Percentiles rank a stretch among this genome's conserved stretches.
Evolutionary conservation across 2,113 vertebrate genomes (phyloP).

Genomic region (Climacteris rufus): DNA sequence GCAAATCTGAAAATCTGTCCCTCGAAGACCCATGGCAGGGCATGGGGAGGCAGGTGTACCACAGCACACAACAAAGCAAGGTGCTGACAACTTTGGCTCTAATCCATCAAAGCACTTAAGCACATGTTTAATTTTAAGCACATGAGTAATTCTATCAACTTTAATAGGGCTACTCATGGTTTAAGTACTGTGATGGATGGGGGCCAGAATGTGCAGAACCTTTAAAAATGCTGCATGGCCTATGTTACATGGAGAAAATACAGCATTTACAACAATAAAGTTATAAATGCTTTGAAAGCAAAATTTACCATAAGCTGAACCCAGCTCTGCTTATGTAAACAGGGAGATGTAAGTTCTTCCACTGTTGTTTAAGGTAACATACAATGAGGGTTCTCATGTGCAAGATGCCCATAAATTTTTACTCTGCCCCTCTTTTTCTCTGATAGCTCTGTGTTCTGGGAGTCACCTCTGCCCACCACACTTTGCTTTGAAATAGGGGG

Average conservation of each 20-base stretch:
- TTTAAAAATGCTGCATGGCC: conserved; percentile 27
- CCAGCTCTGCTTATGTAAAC: background rate
- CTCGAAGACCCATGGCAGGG: background rate
- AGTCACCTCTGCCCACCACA: background rate
- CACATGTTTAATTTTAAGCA: conserved; percentile 67
- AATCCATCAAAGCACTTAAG: conserved; percentile 62
- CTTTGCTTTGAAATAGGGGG: background rate
- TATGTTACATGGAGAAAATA: background rate
- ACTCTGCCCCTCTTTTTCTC: background rate
- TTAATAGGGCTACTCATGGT: conserved; percentile 60
- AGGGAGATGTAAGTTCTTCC: background rate
- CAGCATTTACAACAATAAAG: background rate
- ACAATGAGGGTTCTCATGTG: background rate
- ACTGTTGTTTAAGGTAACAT: background rate
- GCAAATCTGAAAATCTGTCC: background rate
- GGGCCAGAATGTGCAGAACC: background rate
- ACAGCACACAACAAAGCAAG: conserved; percentile 39
- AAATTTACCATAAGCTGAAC: background rate
- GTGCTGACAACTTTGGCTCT: conserved; percentile 58
- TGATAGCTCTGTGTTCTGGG: background rate
- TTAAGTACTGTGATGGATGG: conserved; percentile 56
- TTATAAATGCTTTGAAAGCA: background rate
- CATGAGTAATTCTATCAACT: conserved; percentile 66
- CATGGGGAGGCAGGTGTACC: conserved; percentile 28
- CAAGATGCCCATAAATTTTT: background rate